phyloP scores from a whole-genome alignment of 2,888 invertebrate species.

The Euphydryas editha region DNA sequence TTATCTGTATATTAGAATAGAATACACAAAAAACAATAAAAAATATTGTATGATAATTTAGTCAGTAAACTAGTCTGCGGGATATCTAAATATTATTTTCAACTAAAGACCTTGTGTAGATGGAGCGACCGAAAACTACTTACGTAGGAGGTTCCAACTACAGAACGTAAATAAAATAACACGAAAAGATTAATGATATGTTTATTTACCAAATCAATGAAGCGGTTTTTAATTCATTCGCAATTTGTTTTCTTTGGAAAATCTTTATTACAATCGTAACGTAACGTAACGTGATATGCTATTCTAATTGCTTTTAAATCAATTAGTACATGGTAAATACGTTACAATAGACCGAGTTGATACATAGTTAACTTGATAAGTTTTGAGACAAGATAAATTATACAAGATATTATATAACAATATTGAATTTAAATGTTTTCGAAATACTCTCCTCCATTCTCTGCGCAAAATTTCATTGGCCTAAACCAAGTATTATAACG shows the following conservation, averaged over 20 bases:
- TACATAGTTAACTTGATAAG: no score
- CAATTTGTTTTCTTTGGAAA: conserved; percentile 2
- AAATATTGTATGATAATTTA: no score
- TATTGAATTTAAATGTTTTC: no score
- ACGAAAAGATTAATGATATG: conserved; percentile 9
- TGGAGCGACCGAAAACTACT: conserved; percentile 1
- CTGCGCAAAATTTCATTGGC: no score
- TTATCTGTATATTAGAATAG: no score
- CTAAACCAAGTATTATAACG: no score
- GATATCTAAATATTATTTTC: neutral
- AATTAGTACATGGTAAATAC: neutral
- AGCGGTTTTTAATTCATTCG: conserved; percentile 5
- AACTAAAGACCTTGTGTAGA: conserved; percentile 4
- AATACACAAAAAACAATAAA: no score
- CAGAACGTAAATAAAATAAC: conserved; percentile 20
- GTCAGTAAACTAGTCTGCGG: no score
- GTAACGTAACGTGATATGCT: neutral
- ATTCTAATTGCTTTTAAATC: conserved; percentile 9
- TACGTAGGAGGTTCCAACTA: conserved; percentile 1
- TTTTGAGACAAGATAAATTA: no score
- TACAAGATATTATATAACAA: neutral
- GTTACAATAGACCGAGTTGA: neutral
- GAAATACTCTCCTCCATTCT: no score
- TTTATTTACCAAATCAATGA: conserved; percentile 18
- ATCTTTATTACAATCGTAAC: neutral